Percentiles rank a stretch among this genome's conserved stretches.
These are phyloP conservation scores for Malurus elegans DNA, from an alignment of 2,113 vertebrate genomes.

Conservation along the genomic window DNA sequence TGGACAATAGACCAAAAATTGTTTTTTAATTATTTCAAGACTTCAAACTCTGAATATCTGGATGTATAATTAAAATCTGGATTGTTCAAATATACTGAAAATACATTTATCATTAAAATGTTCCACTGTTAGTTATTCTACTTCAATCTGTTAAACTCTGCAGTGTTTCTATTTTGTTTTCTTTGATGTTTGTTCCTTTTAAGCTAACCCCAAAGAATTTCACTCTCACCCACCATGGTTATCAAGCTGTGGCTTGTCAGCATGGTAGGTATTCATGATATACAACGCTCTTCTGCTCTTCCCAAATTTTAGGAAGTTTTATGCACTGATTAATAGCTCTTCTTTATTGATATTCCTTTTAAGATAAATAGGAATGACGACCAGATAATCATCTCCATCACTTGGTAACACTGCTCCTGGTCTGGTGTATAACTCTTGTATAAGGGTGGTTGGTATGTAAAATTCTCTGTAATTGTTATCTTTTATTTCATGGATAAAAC, in stretches of 20 bases:
- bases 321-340: background rate
- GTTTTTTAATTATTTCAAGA: background rate
- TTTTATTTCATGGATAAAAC: slow-evolving; percentile 45
- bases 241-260: background rate
- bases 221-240: background rate
- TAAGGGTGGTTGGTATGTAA: background rate
- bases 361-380: background rate
- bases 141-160: background rate
- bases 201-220: slow-evolving; percentile 25
- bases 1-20: background rate
- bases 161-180: background rate
- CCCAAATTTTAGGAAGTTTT: background rate
- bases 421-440: background rate
- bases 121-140: background rate
- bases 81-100: background rate
- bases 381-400: background rate
- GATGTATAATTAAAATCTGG: background rate
- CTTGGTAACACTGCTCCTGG: background rate
- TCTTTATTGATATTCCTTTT: background rate
- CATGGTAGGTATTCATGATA: background rate
- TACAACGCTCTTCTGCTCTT: background rate
- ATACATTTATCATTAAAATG: background rate
- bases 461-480: background rate
- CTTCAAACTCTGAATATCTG: background rate
- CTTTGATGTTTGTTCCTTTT: background rate